Evolutionary conservation across 2,113 vertebrate genomes (phyloP), one percentile per base, ranked within the genome.

Genomic region (Aldabrachelys gigantea): DNA sequence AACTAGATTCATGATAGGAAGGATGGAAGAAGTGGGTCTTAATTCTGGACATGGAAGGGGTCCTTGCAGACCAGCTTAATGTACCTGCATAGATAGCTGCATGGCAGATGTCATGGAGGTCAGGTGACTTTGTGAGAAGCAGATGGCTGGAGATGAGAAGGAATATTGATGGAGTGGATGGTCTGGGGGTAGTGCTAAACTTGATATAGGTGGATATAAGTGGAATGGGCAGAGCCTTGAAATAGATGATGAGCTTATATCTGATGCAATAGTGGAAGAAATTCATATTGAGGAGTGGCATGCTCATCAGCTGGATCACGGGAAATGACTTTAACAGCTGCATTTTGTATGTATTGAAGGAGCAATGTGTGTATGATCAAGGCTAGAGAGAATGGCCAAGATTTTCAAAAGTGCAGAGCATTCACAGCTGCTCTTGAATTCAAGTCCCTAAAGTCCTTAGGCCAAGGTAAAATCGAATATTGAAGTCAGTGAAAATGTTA

Each of bases 241-340:
- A 69, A 69, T 41, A 75, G 16, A 22, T 76, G 24, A 16, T 10
- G 59, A 22, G 16, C 16, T 92, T 90, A 54, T 85, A 69, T 75
- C 41, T 38, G 56, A 19, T 84, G 25, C 52, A 82, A 6, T 1
- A 76, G 31, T 24, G 92, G 44, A 50, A 59, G 62, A 27, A n/a
- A 88, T 85, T 93, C 80, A 94, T 49, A 17, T 80, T 38, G 91
- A 27, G 24, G 5, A 3, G 1, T 95, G 80, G 83, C 0, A 0
- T 69, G 38, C 38, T 89, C 69, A 87, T 87, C 84, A 89, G 8
- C 35, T 89, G 82, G 10, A 49, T 89, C 80, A 91, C 80, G 52
- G 24, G 65, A 85, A 24, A 80, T 83, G 57, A 89, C 65, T n/a
- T 92, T 92, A 90, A 81, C 54, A 94, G 38, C 27, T 88, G 85